Percentiles rank a stretch among this genome's conserved stretches.
Conservation (phyloP, 2,113 vertebrate genomes). For the Clarias macrocephalus region DNA sequence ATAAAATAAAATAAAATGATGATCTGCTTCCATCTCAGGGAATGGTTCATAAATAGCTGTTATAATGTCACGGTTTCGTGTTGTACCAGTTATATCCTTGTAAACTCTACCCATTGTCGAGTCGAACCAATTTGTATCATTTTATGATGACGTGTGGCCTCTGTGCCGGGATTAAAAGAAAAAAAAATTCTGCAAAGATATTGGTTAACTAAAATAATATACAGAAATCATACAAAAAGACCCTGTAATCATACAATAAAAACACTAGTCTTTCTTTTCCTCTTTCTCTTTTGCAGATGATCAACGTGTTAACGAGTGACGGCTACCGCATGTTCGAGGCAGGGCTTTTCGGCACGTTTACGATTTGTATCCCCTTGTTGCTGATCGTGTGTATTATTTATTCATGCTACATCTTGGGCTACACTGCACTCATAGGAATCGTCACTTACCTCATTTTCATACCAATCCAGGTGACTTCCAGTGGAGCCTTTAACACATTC, state of each 20-base stretch:
- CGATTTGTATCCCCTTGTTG: conserved; percentile 67
- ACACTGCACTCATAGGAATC: conserved; percentile 74
- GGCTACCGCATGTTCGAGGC: conserved; percentile 79
- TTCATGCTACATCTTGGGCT: conserved; percentile 72
- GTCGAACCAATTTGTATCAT: neutral
- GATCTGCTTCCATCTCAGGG: neutral
- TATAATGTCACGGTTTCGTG: too few relatives aligned
- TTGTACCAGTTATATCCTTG: neutral
- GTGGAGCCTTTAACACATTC: neutral
- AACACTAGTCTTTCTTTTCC: neutral
- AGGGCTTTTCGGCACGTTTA: conserved; percentile 68
- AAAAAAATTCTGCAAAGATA: too few relatives aligned
- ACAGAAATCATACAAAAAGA: neutral
- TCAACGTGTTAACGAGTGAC: conserved; percentile 77
- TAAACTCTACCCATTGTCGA: neutral
- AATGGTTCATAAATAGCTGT: neutral
- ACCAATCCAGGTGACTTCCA: conserved; percentile 72
- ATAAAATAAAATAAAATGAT: too few relatives aligned
- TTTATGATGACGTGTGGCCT: neutral
- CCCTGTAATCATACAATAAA: neutral
- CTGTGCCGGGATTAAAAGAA: too few relatives aligned
- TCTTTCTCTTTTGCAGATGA: conserved; percentile 64
- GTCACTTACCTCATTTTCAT: conserved; percentile 68
- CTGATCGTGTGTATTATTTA: conserved; percentile 67
- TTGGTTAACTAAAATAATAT: neutral